phyloP scores from a whole-genome alignment of 2,113 vertebrate species.

The Macaca fascicularis region T2T-MFA8v1.1 NC_088380.1:140621001-140621500 shows the following conservation, averaged over 20 bases:
- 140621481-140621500: too few species aligned
- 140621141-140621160: not conserved
- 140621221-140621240: not conserved
- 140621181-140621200: not conserved
- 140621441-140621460: too few species aligned
- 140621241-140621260: not conserved
- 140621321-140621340: too few species aligned
- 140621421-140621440: too few species aligned
- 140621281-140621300: not conserved
- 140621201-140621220: not conserved
- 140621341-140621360: too few species aligned
- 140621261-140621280: not conserved
- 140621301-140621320: too few species aligned
- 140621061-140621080: too few species aligned
- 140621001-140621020: not conserved
- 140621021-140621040: not conserved
- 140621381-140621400: too few species aligned
- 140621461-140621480: too few species aligned
- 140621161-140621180: not conserved
- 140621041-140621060: not conserved
- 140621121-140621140: not conserved
- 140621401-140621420: too few species aligned
- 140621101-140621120: not conserved
- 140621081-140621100: not conserved
- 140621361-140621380: too few species aligned